phyloP scores from a whole-genome alignment of 2,797 vertebrate genomes.

The Sarcoramphus papa region DNA sequence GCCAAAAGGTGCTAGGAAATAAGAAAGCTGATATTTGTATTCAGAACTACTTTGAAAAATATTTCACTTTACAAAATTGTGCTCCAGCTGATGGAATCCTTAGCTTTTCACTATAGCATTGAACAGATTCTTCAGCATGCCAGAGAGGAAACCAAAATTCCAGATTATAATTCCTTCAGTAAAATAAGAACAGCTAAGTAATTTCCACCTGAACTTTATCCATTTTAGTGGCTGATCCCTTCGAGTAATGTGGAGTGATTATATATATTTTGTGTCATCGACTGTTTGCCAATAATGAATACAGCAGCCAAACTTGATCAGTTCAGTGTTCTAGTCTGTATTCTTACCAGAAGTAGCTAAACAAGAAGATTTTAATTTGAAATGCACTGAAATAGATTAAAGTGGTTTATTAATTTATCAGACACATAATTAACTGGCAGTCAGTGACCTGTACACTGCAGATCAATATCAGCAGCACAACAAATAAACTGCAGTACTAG shows the following conservation, averaged over 20 bases:
- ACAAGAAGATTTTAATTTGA: neutral
- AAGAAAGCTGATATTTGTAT: neutral
- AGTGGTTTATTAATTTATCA: neutral
- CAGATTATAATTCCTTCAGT: neutral
- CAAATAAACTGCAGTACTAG: neutral
- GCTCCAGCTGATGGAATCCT: neutral
- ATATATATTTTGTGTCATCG: neutral
- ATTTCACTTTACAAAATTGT: neutral
- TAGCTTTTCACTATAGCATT: neutral
- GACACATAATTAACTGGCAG: neutral
- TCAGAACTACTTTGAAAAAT: neutral
- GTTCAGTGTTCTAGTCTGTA: neutral
- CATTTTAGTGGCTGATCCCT: neutral
- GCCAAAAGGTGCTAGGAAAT: neutral
- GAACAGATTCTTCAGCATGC: neutral
- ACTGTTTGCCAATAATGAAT: neutral
- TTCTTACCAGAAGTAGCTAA: neutral
- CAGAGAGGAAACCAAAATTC: neutral
- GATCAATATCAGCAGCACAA: neutral
- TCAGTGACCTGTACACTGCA: neutral
- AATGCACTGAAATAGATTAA: neutral
- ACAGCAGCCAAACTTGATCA: neutral
- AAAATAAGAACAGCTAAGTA: neutral
- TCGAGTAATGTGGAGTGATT: neutral
- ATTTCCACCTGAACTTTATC: neutral